Evolutionary conservation across 2,113 vertebrate genomes (phyloP).

Genomic region (Platichthys flesus): DNA sequence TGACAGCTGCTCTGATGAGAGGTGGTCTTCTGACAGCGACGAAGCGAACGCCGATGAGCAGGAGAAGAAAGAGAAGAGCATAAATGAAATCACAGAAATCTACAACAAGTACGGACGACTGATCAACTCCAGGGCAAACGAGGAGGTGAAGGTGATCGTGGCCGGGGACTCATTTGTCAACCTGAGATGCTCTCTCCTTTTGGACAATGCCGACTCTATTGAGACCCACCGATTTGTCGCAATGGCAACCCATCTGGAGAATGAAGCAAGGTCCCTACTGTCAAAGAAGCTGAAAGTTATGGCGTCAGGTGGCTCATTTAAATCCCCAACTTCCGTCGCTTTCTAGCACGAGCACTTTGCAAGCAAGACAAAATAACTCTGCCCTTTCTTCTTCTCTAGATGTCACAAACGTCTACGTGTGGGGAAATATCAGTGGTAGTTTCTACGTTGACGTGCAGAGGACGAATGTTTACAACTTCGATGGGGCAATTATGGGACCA

Average conservation of each 20-base stretch:
- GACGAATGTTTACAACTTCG: constrained; percentile 83
- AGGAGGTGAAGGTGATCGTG: constrained; percentile 85
- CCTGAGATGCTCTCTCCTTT: constrained; percentile 84
- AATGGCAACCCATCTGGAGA: constrained; percentile 83
- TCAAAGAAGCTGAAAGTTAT: constrained; percentile 84
- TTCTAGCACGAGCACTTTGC: rapidly evolving
- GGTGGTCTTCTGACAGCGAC: neutral
- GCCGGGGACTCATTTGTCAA: constrained; percentile 86
- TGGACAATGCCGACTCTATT: constrained; percentile 72
- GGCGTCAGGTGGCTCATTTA: constrained; percentile 74
- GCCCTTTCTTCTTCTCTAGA: constrained; percentile 75
- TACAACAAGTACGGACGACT: constrained; percentile 83
- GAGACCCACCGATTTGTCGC: constrained; percentile 84
- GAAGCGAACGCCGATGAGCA: constrained; percentile 41
- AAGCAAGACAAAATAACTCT: rapidly evolving
- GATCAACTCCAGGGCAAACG: constrained; percentile 84
- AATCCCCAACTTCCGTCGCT: neutral
- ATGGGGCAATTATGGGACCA: constrained; percentile 87
- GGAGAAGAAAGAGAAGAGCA: constrained; percentile 32
- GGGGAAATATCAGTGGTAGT: constrained; percentile 90
- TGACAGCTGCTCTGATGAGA: constrained; percentile 82
- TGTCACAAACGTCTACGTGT: constrained; percentile 88
- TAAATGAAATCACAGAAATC: constrained; percentile 58
- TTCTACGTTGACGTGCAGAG: constrained; percentile 90
- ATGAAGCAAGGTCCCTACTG: constrained; percentile 82